A percentile compares a stretch with the other conserved stretches of the same genome.
These are phyloP conservation scores for Lethrus apterus DNA, from an alignment of 1,140 invertebrate species.

Conservation along the genomic window DNA sequence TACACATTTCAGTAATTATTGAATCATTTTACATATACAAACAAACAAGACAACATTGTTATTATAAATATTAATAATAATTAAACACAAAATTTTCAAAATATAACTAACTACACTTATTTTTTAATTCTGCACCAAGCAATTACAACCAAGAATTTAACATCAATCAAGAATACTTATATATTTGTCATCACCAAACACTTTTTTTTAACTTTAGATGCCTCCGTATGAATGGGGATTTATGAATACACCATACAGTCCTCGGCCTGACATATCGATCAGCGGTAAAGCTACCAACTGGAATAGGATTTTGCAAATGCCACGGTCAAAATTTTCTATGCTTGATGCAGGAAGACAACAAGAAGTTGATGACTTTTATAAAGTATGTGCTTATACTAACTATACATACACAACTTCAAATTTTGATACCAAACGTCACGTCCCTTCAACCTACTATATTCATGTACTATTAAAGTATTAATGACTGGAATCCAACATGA, in stretches of 20 bases:
- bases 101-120: too few species aligned
- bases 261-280: conserved; percentile 42
- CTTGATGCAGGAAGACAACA: conserved; percentile 43
- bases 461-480: too few species aligned
- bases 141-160: too few species aligned
- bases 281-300: conserved; percentile 36
- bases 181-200: conserved; percentile 11
- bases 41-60: background rate
- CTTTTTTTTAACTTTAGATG: conserved; percentile 25
- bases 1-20: too few species aligned
- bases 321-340: conserved; percentile 41
- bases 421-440: too few species aligned
- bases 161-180: too few species aligned
- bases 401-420: too few species aligned
- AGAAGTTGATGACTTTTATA: conserved; percentile 49
- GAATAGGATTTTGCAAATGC: conserved; percentile 23
- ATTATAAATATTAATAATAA: too few species aligned
- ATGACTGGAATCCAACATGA: too few species aligned
- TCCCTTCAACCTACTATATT: background rate
- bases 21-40: background rate
- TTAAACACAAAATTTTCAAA: too few species aligned
- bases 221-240: conserved; percentile 39
- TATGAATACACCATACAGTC: conserved; percentile 40
- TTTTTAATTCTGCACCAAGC: too few species aligned
- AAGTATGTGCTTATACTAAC: conserved; percentile 34